Conservation (phyloP, 2,113 vertebrate species). For the Mormoops blainvillei region DNA sequence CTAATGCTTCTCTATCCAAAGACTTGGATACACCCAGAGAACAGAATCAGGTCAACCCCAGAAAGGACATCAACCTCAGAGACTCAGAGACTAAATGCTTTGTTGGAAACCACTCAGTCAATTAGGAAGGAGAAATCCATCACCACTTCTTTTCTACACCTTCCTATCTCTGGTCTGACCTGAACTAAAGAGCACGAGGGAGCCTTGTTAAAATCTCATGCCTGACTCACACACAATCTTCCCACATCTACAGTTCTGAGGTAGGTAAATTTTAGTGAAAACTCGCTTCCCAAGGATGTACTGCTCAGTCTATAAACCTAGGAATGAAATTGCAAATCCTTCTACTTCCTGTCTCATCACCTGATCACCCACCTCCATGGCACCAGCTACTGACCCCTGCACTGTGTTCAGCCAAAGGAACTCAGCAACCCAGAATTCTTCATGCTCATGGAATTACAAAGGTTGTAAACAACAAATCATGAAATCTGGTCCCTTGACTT, state of each 20-base stretch:
- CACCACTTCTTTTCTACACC: background rate
- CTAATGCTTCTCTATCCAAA: background rate
- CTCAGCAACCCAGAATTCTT: background rate
- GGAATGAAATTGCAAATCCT: background rate
- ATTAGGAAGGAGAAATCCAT: background rate
- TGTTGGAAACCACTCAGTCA: background rate
- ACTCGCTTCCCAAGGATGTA: background rate
- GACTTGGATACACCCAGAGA: background rate
- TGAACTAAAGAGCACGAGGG: background rate
- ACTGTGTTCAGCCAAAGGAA: background rate
- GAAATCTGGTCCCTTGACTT: background rate
- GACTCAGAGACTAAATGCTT: background rate
- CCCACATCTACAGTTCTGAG: background rate
- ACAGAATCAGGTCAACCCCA: background rate
- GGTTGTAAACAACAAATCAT: background rate
- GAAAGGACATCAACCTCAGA: background rate
- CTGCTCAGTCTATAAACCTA: background rate
- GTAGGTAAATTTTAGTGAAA: background rate
- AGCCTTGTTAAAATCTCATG: background rate
- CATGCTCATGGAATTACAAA: background rate
- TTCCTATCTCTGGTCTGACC: background rate
- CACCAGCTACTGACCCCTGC: background rate
- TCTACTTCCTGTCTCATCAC: background rate
- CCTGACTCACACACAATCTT: background rate
- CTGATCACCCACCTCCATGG: background rate